Conservation (phyloP, 1,140 invertebrate genomes). For the Archivesica marissinica region DNA sequence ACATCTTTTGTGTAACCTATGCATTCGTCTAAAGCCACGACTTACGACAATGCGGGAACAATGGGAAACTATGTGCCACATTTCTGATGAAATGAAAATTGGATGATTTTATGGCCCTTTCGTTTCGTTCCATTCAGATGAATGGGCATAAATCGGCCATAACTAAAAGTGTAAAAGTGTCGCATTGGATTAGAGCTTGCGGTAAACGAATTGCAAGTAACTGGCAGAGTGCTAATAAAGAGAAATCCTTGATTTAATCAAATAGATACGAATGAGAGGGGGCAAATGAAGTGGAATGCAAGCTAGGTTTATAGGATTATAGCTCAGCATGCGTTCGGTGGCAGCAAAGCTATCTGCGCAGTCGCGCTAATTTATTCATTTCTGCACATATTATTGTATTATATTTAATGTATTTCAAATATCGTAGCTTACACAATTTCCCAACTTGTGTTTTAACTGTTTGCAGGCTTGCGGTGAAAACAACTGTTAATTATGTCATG, state of each 20-base stretch:
- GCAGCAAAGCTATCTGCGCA: too few species aligned
- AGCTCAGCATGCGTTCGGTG: not conserved
- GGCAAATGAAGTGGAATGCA: conserved; percentile 16
- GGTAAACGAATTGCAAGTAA: conserved; percentile 27
- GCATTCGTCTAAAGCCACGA: not conserved
- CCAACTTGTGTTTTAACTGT: too few species aligned
- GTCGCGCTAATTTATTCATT: too few species aligned
- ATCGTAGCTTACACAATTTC: too few species aligned
- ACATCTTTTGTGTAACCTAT: conserved; percentile 45
- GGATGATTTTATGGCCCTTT: conserved; percentile 21
- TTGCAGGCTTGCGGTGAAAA: too few species aligned
- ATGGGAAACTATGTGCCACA: conserved; percentile 30
- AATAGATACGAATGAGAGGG: conserved; percentile 13
- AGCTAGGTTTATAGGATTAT: not conserved
- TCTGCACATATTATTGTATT: too few species aligned
- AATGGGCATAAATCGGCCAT: conserved; percentile 52
- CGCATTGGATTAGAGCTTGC: conserved; percentile 24
- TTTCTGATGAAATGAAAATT: conserved; percentile 42
- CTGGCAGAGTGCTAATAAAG: not conserved
- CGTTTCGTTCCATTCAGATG: conserved; percentile 21
- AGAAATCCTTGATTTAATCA: conserved; percentile 20
- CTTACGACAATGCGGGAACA: not conserved
- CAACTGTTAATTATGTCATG: too few species aligned
- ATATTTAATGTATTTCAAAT: too few species aligned
- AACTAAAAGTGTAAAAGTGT: conserved; percentile 43